Evolutionary conservation across 2,113 vertebrate species (phyloP), one percentile per base, ranked within the genome.

Genomic region (Amphiprion percula): DNA sequence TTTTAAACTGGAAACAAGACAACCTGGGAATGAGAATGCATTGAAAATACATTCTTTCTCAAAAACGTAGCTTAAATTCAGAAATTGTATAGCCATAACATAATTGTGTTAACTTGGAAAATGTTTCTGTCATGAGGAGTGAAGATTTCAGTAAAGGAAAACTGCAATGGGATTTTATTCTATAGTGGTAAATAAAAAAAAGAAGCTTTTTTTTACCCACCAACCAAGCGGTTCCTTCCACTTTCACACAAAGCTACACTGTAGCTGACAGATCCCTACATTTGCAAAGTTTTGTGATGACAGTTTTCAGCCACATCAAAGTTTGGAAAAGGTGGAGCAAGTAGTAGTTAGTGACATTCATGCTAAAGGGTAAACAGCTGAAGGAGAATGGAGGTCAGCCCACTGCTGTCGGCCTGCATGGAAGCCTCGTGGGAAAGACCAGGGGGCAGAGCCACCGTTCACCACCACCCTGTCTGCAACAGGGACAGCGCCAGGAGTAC

Each of bases 341-440:
- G 14, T 39, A 65, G 53, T 10, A 58, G 62, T 19, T 70, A 19
- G 59, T 53, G 79, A 72, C 69, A 82, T 83, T 67, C 10, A 55
- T 68, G 54, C 50, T 80, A 65, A 70, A 76, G 72, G 68, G 49
- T 56, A 80, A 70, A 84, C 50, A 67, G 46, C 54, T 65, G 70
- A 71, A 71, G 78, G 69, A 86, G 63, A 85, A 41, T 37, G 64
- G 67, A 85, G 90, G 81, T 87, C 86, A 82, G 30, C 44, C 41
- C n/a, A 3, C 80, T 74, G 74, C 77, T 74, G 77, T 53, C 8
- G 14, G 65, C n/a, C 54, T 74, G 53, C 5, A 47, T 33, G 53
- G 77, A 75, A 80, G 64, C 73, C 83, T 84, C 47, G 12, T 77
- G 82, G 85, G 80, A 85, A 86, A 80, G 73, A 83, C 74, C 76